Percentiles rank a stretch among this genome's conserved stretches.
These are phyloP conservation scores for Melanotaenia trifasciata DNA, from an alignment of 2,797 vertebrate genomes.

Conservation along the genomic window DNA sequence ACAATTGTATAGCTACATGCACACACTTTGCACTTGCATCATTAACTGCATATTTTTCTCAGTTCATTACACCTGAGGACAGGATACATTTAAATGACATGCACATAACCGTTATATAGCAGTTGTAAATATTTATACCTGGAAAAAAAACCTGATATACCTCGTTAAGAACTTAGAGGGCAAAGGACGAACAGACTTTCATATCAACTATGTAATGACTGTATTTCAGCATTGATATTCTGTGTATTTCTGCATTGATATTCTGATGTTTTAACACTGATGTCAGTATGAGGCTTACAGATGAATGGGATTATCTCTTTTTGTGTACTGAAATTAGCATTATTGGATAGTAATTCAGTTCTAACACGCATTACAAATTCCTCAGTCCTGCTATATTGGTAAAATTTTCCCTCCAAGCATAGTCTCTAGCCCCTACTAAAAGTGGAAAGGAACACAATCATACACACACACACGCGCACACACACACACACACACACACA, in stretches of 20 bases:
- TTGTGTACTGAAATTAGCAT: conserved; percentile 74
- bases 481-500: conserved; percentile 6
- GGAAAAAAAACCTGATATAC: conserved; percentile 50
- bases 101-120: conserved; percentile 56
- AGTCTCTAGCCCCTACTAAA: conserved; percentile 43
- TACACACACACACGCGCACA: conserved; percentile 19
- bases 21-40: conserved; percentile 53
- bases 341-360: conserved; percentile 79
- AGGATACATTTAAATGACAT: conserved; percentile 62
- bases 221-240: conserved; percentile 64
- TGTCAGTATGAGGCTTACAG: conserved; percentile 60
- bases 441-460: conserved; percentile 35
- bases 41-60: conserved; percentile 60
- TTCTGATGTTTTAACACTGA: conserved; percentile 53
- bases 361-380: conserved; percentile 71
- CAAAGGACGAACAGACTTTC: conserved; percentile 64
- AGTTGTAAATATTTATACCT: conserved; percentile 74
- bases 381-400: conserved; percentile 67
- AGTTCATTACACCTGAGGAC: conserved; percentile 67
- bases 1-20: conserved; percentile 56
- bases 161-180: conserved; percentile 68
- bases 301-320: conserved; percentile 75
- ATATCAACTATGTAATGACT: conserved; percentile 63
- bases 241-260: conserved; percentile 60
- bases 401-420: conserved; percentile 55